phyloP scores from a whole-genome alignment of 1,140 invertebrate genomes.

The Drosophila albomicans region DNA sequence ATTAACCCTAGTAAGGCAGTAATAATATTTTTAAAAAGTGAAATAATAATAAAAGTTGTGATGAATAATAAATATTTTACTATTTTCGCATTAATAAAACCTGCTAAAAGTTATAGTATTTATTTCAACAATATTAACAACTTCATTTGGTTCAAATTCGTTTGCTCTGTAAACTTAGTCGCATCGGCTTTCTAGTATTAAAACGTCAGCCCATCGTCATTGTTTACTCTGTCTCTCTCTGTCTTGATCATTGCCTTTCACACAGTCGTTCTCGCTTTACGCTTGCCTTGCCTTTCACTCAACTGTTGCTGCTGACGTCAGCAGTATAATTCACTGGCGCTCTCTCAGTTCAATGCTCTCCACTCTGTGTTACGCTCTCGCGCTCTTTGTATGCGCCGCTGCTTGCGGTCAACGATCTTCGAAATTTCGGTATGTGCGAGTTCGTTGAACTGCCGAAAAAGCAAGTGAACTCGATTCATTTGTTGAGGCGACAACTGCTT shows the following conservation, averaged over 20 bases:
- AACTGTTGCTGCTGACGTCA: conserved; percentile 22
- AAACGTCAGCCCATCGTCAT: conserved; percentile 1
- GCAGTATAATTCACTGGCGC: conserved; percentile 2
- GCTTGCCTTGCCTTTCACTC: neutral
- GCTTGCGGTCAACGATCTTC: conserved; percentile 63
- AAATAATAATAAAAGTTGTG: neutral
- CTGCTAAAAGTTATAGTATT: neutral
- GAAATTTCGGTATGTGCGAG: conserved; percentile 46
- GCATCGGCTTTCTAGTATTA: conserved; percentile 31
- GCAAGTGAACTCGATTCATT: conserved; percentile 27
- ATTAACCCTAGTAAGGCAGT: conserved; percentile 32
- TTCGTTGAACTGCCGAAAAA: conserved; percentile 65
- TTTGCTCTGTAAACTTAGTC: neutral
- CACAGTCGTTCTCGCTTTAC: neutral
- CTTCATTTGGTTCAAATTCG: neutral
- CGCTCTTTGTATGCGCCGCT: conserved; percentile 9
- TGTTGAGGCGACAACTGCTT: conserved; percentile 8
- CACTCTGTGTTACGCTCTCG: conserved; percentile 2
- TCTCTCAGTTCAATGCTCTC: conserved; percentile 1
- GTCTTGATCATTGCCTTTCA: neutral
- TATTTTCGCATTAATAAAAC: no score
- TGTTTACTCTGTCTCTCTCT: neutral
- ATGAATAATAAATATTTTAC: no score
- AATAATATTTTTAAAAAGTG: neutral
- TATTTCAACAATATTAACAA: neutral